Evolutionary conservation across 2,888 invertebrate species (phyloP), one percentile per base, ranked within the genome.

Genomic region (Sinohyriopsis cumingii): DNA sequence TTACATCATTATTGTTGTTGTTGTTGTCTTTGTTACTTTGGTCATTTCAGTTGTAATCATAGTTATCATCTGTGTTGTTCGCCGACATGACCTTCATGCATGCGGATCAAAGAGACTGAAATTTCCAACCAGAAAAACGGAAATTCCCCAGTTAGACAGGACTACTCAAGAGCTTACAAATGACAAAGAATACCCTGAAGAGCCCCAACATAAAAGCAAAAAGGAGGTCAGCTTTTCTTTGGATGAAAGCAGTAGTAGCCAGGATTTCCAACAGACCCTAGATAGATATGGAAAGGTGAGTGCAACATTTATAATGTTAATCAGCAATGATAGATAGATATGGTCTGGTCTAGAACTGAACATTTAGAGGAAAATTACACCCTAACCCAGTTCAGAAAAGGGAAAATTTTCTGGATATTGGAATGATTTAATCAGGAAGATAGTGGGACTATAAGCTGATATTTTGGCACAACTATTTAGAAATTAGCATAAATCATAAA

Each of bases 161-260:
- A 64, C 72, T 4, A n/a, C 59, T 12, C 70, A 59, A 22, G 74
- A 70, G 24, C 60, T 76, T n/a, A 71, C 63, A 19, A 69, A 67
- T 57, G 75, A 77, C 55, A 72, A 76, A 61, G 65, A 75, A 3
- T 77, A 76, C 53, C 73, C 78, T 53, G 69, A 72, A 45, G 68
- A 67, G 15, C 25, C 61, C 20, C 68, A 73, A 54, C 66, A 67
- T 5, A 78, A 75, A 59, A 68, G 72, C 55, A 78, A 76, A 61
- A 76, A 75, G 56, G 76, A 78, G 72, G 80, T 80, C n/a, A 80
- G 77, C 59, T 80, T 82, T 62, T 78, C 79, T 12, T 57, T 78
- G 20, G 76, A 76, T 24, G 77, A 77, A 33, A 71, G 67, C 18
- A 74, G 75, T 45, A 45, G 45, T 12, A 45, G 45, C 45, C 9